phyloP scores from a whole-genome alignment of 2,113 vertebrate species.

The Piprites chloris region DNA sequence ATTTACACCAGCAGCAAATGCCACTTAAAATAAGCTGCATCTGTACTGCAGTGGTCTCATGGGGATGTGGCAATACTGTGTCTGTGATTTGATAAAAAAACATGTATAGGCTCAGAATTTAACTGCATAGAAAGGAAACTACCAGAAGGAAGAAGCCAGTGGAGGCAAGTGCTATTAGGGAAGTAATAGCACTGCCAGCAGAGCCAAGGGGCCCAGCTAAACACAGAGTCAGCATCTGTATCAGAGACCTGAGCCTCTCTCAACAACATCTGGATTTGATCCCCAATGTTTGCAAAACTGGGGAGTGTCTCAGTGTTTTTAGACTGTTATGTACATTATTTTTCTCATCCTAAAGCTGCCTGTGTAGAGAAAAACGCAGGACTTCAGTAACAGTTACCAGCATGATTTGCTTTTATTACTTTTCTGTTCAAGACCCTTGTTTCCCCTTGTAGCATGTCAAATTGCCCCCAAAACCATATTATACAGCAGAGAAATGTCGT shows the following conservation, averaged over 20 bases:
- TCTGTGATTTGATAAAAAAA: background rate
- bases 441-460: conserved; percentile 86
- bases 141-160: background rate
- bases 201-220: background rate
- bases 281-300: conserved; percentile 50
- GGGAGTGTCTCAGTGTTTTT: conserved; percentile 58
- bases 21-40: background rate
- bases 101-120: background rate
- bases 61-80: background rate
- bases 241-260: background rate
- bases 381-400: conserved; percentile 78
- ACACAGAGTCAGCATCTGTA: background rate
- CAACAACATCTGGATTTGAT: background rate
- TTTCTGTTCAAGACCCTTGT: conserved; percentile 82
- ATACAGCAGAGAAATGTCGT: conserved; percentile 90
- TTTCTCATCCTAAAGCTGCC: conserved; percentile 77
- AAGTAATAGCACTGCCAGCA: fast-evolving
- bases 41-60: background rate
- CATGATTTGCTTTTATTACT: conserved; percentile 85
- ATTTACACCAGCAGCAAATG: background rate
- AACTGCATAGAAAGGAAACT: background rate
- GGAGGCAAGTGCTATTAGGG: background rate
- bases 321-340: conserved; percentile 72
- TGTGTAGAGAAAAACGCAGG: conserved; percentile 74
- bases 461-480: conserved; percentile 86